Evolutionary conservation across 53 echinoderm and acorn worm genomes (phyloP).

Genomic region (Apostichopus leukothele): DNA sequence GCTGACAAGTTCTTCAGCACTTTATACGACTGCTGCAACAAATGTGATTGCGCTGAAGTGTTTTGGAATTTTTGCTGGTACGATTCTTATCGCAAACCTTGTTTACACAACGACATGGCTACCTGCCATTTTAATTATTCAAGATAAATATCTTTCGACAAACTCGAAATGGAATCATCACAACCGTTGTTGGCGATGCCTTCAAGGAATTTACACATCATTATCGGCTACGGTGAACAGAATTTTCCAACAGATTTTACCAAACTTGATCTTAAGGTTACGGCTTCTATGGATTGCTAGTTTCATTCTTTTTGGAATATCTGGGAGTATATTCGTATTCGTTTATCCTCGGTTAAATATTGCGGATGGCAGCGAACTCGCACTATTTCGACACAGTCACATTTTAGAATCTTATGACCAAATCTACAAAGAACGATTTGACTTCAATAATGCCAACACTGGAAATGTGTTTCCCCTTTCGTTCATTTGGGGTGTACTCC

Average conservation of each 20-base stretch:
- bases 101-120: conserved; percentile 71
- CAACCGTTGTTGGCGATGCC: neutral
- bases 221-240: neutral
- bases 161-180: neutral
- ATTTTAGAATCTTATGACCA: conserved; percentile 62
- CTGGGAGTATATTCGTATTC: conserved; percentile 54
- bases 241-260: conserved; percentile 21
- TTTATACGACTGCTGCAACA: conserved; percentile 48
- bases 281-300: conserved; percentile 61
- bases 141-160: conserved; percentile 57
- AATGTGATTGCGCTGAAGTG: conserved; percentile 67
- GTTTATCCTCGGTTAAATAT: conserved; percentile 54
- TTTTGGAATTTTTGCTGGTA: conserved; percentile 71
- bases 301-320: conserved; percentile 45
- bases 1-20: conserved; percentile 62
- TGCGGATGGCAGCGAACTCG: conserved; percentile 54
- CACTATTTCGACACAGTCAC: conserved; percentile 50
- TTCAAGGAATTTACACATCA: neutral
- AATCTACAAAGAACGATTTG: conserved; percentile 51
- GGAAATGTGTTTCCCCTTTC: conserved; percentile 22
- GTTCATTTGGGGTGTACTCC: conserved; percentile 66
- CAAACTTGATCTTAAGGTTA: conserved; percentile 40
- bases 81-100: conserved; percentile 61
- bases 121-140: conserved; percentile 60
- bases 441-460: conserved; percentile 46